A percentile compares a stretch with the other conserved stretches of the same genome.
phyloP scores from a whole-genome alignment of 2,888 invertebrate species.

The Spisula subtruncata region DNA sequence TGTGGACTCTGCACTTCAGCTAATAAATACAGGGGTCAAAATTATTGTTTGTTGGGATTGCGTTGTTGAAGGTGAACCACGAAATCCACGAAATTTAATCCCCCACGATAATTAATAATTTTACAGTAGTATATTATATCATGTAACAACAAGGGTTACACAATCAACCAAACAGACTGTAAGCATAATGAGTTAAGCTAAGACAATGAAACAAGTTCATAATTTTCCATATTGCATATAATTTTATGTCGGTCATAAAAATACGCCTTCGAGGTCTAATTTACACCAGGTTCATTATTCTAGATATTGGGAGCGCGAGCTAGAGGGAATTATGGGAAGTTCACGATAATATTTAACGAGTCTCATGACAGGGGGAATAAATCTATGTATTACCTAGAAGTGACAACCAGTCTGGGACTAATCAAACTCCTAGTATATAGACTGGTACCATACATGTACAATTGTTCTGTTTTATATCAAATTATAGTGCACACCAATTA shows the following conservation, averaged over 20 bases:
- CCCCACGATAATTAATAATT: no score
- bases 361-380: background rate
- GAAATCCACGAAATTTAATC: no score
- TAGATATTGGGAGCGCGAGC: background rate
- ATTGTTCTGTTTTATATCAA: background rate
- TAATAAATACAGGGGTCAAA: no score
- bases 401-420: background rate
- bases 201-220: constrained; percentile 6
- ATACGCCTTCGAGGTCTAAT: background rate
- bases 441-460: background rate
- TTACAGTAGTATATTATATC: no score
- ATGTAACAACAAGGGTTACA: background rate
- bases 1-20: no score
- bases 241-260: constrained; percentile 20
- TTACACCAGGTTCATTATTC: background rate
- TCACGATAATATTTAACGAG: background rate
- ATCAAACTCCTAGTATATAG: background rate
- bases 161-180: background rate
- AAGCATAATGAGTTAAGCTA: background rate
- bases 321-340: background rate
- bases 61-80: no score
- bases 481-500: no score
- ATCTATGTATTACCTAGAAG: background rate
- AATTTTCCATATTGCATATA: background rate
- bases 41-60: no score